Conservation (phyloP, 2,113 vertebrate genomes). For the Corapipo altera region DNA sequence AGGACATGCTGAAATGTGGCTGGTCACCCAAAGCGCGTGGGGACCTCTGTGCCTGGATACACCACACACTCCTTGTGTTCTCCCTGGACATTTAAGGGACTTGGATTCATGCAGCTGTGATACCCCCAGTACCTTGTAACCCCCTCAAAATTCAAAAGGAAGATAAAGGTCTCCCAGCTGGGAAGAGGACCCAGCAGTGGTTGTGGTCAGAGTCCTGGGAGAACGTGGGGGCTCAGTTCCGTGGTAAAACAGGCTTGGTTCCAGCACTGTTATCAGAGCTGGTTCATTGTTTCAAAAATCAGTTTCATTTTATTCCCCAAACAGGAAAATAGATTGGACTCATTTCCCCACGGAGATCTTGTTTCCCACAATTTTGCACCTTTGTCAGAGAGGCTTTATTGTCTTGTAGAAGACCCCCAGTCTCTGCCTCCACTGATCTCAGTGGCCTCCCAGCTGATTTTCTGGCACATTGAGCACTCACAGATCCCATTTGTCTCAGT, state of each 20-base stretch:
- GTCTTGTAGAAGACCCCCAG: not conserved
- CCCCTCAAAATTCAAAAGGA: not conserved
- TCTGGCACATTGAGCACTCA: not conserved
- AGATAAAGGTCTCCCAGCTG: not conserved
- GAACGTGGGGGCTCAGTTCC: not conserved
- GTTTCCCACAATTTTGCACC: not conserved
- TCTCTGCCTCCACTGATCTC: not conserved
- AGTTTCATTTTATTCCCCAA: constrained; percentile 25
- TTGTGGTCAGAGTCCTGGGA: not conserved
- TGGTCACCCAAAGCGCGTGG: not conserved
- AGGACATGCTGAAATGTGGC: not conserved
- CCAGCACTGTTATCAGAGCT: not conserved
- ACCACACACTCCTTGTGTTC: fast-evolving
- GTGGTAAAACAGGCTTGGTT: not conserved
- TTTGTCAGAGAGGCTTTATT: not conserved
- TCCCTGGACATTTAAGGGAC: not conserved
- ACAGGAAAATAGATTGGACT: not conserved
- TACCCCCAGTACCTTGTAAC: not conserved
- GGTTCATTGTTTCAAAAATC: not conserved
- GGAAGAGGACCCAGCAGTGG: not conserved
- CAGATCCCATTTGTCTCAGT: not conserved
- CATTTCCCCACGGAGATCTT: not conserved
- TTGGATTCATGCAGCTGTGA: fast-evolving
- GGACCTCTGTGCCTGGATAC: not conserved
- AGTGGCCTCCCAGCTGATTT: not conserved